Conservation (phyloP, 2,888 invertebrate genomes). For the Metellina segmentata region DNA sequence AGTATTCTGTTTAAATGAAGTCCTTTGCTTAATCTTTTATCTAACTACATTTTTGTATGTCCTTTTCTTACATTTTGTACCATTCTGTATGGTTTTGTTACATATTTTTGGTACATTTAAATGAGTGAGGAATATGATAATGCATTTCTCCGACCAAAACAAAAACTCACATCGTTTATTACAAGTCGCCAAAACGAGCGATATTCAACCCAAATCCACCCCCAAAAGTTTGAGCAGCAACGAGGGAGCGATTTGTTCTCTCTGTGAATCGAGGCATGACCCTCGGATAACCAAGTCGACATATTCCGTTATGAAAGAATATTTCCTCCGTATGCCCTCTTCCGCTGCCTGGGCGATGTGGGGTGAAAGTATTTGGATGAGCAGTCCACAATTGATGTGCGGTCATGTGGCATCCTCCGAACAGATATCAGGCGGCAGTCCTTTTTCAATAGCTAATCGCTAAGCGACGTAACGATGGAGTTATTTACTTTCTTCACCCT, state of each 20-base stretch:
- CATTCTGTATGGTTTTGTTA: too few species aligned
- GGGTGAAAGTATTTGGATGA: slow-evolving; percentile 61
- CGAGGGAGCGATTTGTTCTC: slow-evolving; percentile 38
- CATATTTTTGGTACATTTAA: background rate
- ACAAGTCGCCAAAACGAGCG: slow-evolving; percentile 13
- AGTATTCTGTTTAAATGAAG: too few species aligned
- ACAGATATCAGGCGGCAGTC: slow-evolving; percentile 37
- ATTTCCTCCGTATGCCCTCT: slow-evolving; percentile 35
- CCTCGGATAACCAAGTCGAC: slow-evolving; percentile 45
- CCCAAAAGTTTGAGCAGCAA: background rate
- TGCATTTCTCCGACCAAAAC: background rate
- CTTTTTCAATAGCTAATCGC: slow-evolving; percentile 71
- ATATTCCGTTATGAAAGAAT: slow-evolving; percentile 69
- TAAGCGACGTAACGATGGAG: slow-evolving; percentile 47
- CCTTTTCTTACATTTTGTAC: too few species aligned
- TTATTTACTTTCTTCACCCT: slow-evolving; percentile 44
- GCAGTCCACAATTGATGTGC: slow-evolving; percentile 65
- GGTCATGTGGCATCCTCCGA: slow-evolving; percentile 50
- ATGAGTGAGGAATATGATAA: background rate
- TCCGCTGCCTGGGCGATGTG: slow-evolving; percentile 45
- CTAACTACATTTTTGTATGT: too few species aligned
- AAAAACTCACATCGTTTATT: background rate
- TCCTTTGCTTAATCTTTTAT: too few species aligned
- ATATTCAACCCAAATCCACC: slow-evolving; percentile 18
- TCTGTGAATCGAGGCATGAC: slow-evolving; percentile 48